Conservation (phyloP, 2,888 invertebrate species). For the Cephus rjabovi region DNA sequence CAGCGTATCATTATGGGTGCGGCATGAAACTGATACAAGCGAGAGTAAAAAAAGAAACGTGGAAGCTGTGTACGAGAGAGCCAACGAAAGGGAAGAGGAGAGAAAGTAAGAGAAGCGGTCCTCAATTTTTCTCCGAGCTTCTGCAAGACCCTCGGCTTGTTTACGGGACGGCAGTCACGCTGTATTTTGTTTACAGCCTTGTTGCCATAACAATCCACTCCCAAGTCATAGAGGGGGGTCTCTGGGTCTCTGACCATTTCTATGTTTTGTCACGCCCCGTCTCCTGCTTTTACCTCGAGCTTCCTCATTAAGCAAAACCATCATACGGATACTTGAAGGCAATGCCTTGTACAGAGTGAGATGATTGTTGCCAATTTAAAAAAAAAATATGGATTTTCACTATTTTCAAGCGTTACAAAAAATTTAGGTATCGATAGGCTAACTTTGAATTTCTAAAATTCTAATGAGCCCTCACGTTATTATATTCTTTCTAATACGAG, state of each 20-base stretch:
- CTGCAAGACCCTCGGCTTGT: constrained; percentile 42
- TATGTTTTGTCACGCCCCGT: constrained; percentile 22
- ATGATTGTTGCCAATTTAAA: background rate
- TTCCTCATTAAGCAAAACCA: constrained; percentile 17
- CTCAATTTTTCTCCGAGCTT: constrained; percentile 25
- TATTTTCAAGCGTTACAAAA: background rate
- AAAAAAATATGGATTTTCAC: background rate
- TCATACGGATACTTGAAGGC: background rate
- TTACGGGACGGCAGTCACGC: constrained; percentile 54
- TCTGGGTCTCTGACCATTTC: constrained; percentile 13
- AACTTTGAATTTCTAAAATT: background rate
- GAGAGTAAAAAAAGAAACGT: constrained; percentile 11
- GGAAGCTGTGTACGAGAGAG: background rate
- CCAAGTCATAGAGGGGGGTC: background rate
- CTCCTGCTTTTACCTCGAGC: constrained; percentile 13
- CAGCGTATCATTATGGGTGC: constrained; percentile 39
- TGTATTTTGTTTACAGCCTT: constrained; percentile 59
- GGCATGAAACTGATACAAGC: constrained; percentile 48
- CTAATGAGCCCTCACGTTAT: background rate
- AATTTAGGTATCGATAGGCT: background rate
- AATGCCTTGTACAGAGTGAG: background rate
- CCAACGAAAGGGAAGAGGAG: constrained; percentile 4
- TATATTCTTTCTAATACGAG: background rate
- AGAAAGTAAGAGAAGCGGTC: constrained; percentile 11
- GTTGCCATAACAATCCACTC: constrained; percentile 54